Base-by-base conservation (phyloP, 1,140 invertebrate genomes). In the Drosophila persimilis region DNA sequence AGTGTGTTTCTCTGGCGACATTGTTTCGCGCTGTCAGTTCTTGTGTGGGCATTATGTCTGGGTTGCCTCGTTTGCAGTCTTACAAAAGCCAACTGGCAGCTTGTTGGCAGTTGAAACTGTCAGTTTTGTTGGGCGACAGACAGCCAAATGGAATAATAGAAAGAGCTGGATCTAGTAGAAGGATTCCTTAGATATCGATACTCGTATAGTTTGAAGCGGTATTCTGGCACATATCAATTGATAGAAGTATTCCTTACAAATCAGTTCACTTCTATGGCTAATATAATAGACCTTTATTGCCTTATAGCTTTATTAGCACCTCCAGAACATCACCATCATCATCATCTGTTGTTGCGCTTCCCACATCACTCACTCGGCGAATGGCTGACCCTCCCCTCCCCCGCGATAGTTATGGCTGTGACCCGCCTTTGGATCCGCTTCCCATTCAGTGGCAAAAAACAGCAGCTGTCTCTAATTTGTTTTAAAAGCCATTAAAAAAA, bases 391-490 rank as follows among this genome's bases (percentile, higher is more conserved):
- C 60, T 59, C 35, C 71, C 52, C 26, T 11, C 35, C 35, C 35
- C 11, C 11, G 11, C 35, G 35, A 4, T 39, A 39, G 35, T 65
- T 62, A 71, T 44, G 48, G 67, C 52, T 69, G 61, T 69, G 66
- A 52, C 62, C 11, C 69, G 60, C 59, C 65, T 51, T 76, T 59
- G 57, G 61, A 74, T 69, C 46, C 71, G 54, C 54, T 55, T 61
- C 61, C 51, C 60, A 75, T 66, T 61, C 26, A 24, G 15, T 52
- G 53, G 60, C 66, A 67, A 79, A 66, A 73, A 78, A 65, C 77
- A 81, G 81, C 81, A 86, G 81, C 81, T 81, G 70, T 71, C 46
- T 64, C 83, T 78, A 86, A 86, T 81, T 86, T 77, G 74, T 67
- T 88, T 78, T 53, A 74, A 74, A 65, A 63, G 51, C 73, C 65